Conservation (phyloP, 2,113 vertebrate genomes). For the Morphnarchus princeps region DNA sequence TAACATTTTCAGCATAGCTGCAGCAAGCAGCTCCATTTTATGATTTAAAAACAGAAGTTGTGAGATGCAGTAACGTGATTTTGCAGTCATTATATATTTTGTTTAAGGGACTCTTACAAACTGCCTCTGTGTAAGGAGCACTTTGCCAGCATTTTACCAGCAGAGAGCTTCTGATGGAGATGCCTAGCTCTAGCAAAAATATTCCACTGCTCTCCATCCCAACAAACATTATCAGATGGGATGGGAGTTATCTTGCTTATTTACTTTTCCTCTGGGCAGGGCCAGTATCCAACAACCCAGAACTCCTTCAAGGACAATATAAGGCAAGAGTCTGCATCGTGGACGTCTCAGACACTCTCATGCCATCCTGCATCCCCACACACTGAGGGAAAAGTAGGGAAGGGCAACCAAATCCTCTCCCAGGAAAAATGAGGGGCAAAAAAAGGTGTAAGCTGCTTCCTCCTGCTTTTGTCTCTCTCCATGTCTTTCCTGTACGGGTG, state of each 20-base stretch:
- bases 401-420: background rate
- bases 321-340: background rate
- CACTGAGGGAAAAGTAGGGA: background rate
- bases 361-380: background rate
- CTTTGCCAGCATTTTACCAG: background rate
- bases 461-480: background rate
- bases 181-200: background rate
- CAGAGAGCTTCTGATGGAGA: background rate
- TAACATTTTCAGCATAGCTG: background rate
- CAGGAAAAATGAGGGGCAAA: background rate
- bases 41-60: background rate
- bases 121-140: background rate
- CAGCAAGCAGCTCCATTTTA: background rate
- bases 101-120: background rate
- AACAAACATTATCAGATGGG: background rate
- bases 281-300: background rate
- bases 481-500: background rate
- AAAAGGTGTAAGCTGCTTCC: background rate
- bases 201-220: background rate
- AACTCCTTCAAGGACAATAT: background rate
- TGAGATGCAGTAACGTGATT: background rate
- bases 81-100: background rate
- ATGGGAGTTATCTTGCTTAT: background rate
- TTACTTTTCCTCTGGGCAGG: background rate
- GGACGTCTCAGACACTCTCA: background rate